Evolutionary conservation across 2,888 invertebrate species (phyloP), one percentile per base, ranked within the genome.

Genomic region (Chrysomela aeneicollis): DNA sequence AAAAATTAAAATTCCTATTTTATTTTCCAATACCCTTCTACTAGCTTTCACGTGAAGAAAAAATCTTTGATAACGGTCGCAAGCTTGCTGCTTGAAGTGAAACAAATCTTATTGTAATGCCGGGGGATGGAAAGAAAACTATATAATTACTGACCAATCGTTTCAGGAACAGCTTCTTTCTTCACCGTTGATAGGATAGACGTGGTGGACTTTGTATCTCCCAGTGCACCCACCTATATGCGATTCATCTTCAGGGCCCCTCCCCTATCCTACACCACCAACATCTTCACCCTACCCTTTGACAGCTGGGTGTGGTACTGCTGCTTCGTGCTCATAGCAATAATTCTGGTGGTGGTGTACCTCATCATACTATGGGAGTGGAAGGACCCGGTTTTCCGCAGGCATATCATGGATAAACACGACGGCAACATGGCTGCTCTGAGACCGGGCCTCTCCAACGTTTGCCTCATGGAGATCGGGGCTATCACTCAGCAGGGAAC

Each of bases 261-360:
- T 0, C 87, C 90, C 0, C 82, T 90, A 0, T 87, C 90, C 0
- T 85, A 87, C 60, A 84, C 90, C 3, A 85, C 86, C 53, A 91
- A 91, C 71, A 87, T 91, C 72, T 91, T 89, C 79, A 82, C 86
- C 0, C 78, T 90, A 1, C 90, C 91, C 0, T 91, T 91, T 78
- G 85, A 42, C n/a, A 82, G 80, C 0, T 81, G 83, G 0, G 90
- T 91, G 0, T 91, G 42, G 42, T 42, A 42, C 15, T 42, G 87
- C 1, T 84, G 86, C 49, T 83, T 85, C 9, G 79, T 85, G 0
- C 83, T 88, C 53, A 82, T 87, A 0, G 69, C 71, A 0, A 37
- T 77, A 0, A 72, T 76, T 5, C 68, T 79, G 1, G 60, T 78
- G 15, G 67, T 72, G 2, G 60, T 79, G 12, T 78, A 78, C 61